A percentile compares a stretch with the other conserved stretches of the same genome.
Conservation (phyloP, 2,113 vertebrate species). For the Plectropomus leopardus region DNA sequence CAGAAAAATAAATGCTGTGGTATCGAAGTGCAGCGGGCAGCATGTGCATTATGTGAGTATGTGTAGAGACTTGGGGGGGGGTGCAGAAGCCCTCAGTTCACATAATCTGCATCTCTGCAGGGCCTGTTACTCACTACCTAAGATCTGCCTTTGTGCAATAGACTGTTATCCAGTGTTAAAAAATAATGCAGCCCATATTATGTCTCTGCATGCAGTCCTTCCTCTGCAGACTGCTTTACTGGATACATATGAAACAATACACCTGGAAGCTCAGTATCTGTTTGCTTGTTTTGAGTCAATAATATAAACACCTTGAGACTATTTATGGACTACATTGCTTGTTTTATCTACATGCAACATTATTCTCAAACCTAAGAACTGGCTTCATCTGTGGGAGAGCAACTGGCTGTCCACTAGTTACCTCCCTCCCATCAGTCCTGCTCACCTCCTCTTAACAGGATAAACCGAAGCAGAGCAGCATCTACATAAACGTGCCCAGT, state of each 20-base stretch:
- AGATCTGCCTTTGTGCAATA: conserved; percentile 61
- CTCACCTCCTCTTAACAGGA: conserved; percentile 54
- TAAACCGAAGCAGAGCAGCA: conserved; percentile 55
- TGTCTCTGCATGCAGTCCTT: conserved; percentile 36
- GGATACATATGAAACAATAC: conserved; percentile 41
- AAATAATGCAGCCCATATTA: conserved; percentile 53
- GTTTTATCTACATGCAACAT: conserved; percentile 23
- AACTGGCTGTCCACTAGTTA: conserved; percentile 33
- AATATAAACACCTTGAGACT: not conserved
- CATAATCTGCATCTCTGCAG: conserved; percentile 66
- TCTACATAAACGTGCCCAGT: conserved; percentile 55
- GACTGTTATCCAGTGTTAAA: conserved; percentile 54
- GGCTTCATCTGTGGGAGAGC: conserved; percentile 22
- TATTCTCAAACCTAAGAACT: conserved; percentile 15
- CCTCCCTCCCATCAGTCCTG: conserved; percentile 33
- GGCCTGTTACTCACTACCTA: conserved; percentile 58
- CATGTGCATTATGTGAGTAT: conserved; percentile 36
- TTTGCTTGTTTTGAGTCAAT: conserved; percentile 5
- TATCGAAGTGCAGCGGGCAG: conserved; percentile 44
- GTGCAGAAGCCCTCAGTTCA: conserved; percentile 46
- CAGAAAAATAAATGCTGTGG: conserved; percentile 66
- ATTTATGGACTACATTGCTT: conserved; percentile 6
- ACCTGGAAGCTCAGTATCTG: conserved; percentile 25
- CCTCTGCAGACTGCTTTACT: conserved; percentile 27
- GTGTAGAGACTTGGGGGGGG: conserved; percentile 36